Evolutionary conservation across 1,140 invertebrate species (phyloP), one percentile per base, ranked within the genome.

Genomic region (Caenorhabditis tropicalis): DNA sequence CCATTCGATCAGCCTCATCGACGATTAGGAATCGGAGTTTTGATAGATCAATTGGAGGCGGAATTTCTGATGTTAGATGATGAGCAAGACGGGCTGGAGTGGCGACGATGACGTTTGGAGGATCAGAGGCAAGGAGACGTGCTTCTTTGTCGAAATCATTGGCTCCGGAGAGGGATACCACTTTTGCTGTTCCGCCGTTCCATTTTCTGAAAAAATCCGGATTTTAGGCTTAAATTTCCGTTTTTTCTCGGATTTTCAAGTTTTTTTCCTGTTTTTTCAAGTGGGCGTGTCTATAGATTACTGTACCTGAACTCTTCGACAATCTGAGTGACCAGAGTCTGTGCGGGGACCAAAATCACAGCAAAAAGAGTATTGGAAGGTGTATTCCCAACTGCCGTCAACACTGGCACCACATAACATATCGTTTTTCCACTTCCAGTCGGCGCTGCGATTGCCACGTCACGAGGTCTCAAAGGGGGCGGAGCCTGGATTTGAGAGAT

Each of bases 361-460:
- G 96, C 96, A 85, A 95, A 92, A 16, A 98, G 93, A 88, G n/a
- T 94, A 92, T 85, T 92, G 93, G 2, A 93, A 16, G 83, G 83
- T 9, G 19, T 87, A 74, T 85, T n/a, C 19, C 82, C 60, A 9
- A 87, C 48, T 4, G 92, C 90, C 92, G 98, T 95, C 65, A 99
- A 92, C 70, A 98, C 94, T 16, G 97, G 97, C 82, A 99, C 92
- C 84, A 95, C 95, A 94, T 96, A 99, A 6, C 96, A 94, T 70
- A 99, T 92, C 0, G 97, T 99, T 93, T 99, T 99, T 12, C 97
- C 97, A 93, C 96, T 31, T 15, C 97, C 98, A 19, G 98, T 99
- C 27, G 97, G 96, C 53, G 97, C 96, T 29, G 96, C 97, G 48
- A 99, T 95, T 93, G 97, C 98, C n/a, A 98, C 93, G 92, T 99